Percentiles rank a stretch among this genome's conserved stretches.
Conservation (phyloP, 2,888 invertebrate species). For the Hylaea fasciaria region DNA sequence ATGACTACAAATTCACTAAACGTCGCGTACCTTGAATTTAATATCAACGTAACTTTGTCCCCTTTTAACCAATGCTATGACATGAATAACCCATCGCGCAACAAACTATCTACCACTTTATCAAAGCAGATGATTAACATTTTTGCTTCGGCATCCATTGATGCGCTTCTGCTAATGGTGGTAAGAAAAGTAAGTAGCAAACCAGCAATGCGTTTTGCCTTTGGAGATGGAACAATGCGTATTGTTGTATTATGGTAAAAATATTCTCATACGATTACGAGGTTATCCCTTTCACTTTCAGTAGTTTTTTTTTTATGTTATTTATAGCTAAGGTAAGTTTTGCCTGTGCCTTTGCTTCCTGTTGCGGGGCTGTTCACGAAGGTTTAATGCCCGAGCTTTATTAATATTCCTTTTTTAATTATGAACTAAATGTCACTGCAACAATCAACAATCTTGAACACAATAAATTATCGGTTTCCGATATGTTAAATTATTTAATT, state of each 20-base stretch:
- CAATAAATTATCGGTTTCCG: too few species aligned
- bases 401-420: too few species aligned
- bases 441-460: too few species aligned
- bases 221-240: conserved; percentile 23
- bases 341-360: neutral
- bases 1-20: conserved; percentile 17
- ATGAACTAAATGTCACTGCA: too few species aligned
- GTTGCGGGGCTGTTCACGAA: too few species aligned
- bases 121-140: neutral
- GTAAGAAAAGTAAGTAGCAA: neutral
- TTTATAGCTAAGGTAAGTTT: conserved; percentile 11
- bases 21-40: conserved; percentile 17
- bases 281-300: conserved; percentile 66
- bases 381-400: neutral
- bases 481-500: too few species aligned
- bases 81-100: conserved; percentile 22
- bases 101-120: neutral
- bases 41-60: conserved; percentile 15
- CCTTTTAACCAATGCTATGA: conserved; percentile 24
- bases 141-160: conserved; percentile 8
- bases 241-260: conserved; percentile 37
- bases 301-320: conserved; percentile 45
- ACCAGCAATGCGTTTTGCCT: conserved; percentile 24
- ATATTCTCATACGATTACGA: conserved; percentile 55
- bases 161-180: neutral